Conservation (phyloP, 2,797 vertebrate species). For the Anabas testudineus region DNA sequence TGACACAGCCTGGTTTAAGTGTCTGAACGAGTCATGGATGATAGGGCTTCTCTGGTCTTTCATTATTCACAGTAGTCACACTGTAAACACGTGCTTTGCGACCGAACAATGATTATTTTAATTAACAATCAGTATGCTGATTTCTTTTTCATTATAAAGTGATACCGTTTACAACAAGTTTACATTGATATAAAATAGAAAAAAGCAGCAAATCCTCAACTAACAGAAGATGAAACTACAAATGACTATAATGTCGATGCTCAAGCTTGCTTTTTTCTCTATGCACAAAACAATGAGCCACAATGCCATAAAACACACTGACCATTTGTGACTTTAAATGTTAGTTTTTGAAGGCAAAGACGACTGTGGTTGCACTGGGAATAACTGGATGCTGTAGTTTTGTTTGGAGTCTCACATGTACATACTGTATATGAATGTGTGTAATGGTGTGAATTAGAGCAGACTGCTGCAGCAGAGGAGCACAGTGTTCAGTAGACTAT, state of each 20-base stretch:
- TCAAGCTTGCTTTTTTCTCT: not conserved
- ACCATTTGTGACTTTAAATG: no score
- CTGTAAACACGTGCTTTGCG: no score
- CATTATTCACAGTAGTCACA: not conserved
- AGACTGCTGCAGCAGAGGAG: conserved; percentile 14
- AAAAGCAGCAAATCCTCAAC: no score
- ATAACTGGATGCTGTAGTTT: not conserved
- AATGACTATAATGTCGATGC: not conserved
- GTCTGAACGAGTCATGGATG: conserved; percentile 2
- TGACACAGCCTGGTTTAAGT: not conserved
- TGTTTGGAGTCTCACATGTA: not conserved
- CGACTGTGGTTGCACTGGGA: conserved; percentile 5
- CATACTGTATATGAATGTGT: not conserved
- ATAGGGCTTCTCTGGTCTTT: conserved; percentile 2
- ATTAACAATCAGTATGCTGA: not conserved
- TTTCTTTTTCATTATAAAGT: not conserved
- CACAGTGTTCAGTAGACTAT: conserved; percentile 3
- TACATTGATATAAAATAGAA: no score
- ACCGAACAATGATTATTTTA: not conserved
- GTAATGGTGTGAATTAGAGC: conserved; percentile 2
- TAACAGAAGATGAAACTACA: no score
- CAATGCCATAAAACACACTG: not conserved
- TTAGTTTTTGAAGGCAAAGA: no score
- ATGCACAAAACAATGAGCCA: not conserved
- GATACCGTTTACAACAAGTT: no score